phyloP scores from a whole-genome alignment of 2,113 vertebrate genomes.

The Gyps fulvus region DNA sequence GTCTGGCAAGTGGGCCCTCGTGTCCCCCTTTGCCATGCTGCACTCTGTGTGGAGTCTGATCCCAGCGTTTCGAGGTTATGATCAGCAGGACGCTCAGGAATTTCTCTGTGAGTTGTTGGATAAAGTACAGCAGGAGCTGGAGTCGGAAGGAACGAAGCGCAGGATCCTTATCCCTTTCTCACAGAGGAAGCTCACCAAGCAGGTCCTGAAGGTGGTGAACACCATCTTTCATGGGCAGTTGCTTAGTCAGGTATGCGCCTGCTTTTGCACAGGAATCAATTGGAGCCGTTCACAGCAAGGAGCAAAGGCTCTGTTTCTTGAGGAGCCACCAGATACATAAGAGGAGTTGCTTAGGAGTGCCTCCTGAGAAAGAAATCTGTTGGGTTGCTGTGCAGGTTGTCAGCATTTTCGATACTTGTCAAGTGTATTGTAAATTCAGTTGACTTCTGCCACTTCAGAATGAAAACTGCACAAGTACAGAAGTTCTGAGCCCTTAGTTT shows the following conservation, averaged over 20 bases:
- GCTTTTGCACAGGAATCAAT: background rate
- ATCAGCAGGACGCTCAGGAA: conserved; percentile 99
- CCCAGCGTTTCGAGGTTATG: conserved; percentile 93
- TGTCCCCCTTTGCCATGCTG: conserved; percentile 98
- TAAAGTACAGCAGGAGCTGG: conserved; percentile 97
- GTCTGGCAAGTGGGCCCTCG: conserved; percentile 96
- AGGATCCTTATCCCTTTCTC: conserved; percentile 95
- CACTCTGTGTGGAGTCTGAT: conserved; percentile 99
- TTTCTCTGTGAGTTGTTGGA: conserved; percentile 96
- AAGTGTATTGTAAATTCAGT: background rate
- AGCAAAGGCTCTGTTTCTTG: background rate
- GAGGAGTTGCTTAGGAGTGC: background rate
- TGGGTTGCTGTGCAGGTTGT: background rate
- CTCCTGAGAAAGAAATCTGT: background rate
- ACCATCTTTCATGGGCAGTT: conserved; percentile 99
- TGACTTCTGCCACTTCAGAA: background rate
- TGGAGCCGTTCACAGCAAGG: background rate
- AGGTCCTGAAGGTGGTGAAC: conserved; percentile 98
- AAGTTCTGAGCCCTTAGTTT: background rate
- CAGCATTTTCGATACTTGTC: background rate
- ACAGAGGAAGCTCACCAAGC: conserved; percentile 95
- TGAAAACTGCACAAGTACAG: background rate
- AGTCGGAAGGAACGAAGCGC: conserved; percentile 88
- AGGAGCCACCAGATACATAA: background rate
- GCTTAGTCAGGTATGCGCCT: conserved; percentile 90